phyloP scores from a whole-genome alignment of 1,140 invertebrate genomes.

The Macrotrachela quadricornifera region DNA sequence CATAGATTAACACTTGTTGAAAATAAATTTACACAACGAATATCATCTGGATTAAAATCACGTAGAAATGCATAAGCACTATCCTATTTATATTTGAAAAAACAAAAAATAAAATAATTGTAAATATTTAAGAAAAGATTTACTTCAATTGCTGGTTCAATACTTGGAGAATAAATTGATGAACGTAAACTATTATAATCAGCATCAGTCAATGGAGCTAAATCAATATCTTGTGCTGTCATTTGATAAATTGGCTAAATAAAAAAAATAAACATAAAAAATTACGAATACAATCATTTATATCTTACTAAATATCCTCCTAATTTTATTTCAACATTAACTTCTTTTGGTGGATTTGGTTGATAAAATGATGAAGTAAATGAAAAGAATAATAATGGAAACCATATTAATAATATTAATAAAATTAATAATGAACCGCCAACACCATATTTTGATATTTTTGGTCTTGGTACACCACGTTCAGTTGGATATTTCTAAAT shows the following conservation, averaged over 20 bases:
- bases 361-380: conserved; percentile 62
- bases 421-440: conserved; percentile 63
- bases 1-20: conserved; percentile 64
- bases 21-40: conserved; percentile 54
- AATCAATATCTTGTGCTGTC: conserved; percentile 27
- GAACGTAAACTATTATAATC: no score
- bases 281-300: not conserved
- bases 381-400: conserved; percentile 81
- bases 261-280: not conserved
- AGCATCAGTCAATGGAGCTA: no score
- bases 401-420: conserved; percentile 87
- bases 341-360: conserved; percentile 61
- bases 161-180: no score
- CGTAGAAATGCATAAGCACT: conserved; percentile 57
- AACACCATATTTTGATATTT: conserved; percentile 62
- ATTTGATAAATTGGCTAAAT: conserved; percentile 50
- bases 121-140: no score
- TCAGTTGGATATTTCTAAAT: conserved; percentile 60
- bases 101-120: not conserved
- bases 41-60: conserved; percentile 62
- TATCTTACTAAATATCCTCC: conserved; percentile 46
- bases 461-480: conserved; percentile 54
- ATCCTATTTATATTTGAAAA: no score
- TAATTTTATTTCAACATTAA: conserved; percentile 56
- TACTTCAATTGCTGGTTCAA: conserved; percentile 6